These are phyloP conservation scores for Limnodromus scolopaceus DNA, from an alignment of 2,797 vertebrate species.

Conservation along the genomic window DNA sequence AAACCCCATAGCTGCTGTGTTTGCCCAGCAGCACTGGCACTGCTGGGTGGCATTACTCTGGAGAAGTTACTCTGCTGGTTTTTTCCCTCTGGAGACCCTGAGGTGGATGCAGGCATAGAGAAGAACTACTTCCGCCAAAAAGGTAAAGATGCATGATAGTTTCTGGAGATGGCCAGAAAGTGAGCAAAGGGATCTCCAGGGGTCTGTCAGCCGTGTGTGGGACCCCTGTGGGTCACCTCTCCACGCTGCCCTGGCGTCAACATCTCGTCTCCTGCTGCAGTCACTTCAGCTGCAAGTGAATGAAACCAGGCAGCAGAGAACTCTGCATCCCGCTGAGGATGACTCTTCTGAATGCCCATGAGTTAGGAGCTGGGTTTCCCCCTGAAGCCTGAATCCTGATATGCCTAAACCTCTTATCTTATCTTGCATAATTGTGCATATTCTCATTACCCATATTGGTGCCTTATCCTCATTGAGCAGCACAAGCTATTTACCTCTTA, in stretches of 20 bases:
- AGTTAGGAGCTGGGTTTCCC: not conserved
- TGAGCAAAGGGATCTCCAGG: not conserved
- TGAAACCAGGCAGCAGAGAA: not conserved
- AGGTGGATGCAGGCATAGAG: not conserved
- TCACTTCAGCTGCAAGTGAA: not conserved
- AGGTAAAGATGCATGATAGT: accelerated
- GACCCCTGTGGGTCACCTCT: accelerated
- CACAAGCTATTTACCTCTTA: not conserved
- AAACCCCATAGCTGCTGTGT: not conserved
- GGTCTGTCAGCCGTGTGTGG: accelerated
- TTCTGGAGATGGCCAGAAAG: not conserved
- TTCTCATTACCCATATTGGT: not conserved
- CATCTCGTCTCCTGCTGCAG: not conserved
- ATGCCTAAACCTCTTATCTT: not conserved
- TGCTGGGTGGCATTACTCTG: not conserved
- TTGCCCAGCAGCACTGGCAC: not conserved
- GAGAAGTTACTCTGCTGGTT: accelerated
- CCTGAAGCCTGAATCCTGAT: not conserved
- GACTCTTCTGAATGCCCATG: not conserved
- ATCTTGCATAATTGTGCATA: not conserved
- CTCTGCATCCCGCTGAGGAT: not conserved
- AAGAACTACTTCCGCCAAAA: not conserved
- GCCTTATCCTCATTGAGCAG: not conserved
- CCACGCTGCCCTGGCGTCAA: accelerated
- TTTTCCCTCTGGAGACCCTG: not conserved